Evolutionary conservation across 2,797 vertebrate genomes (phyloP).

Genomic region (Enteromius mattozi): DNA sequence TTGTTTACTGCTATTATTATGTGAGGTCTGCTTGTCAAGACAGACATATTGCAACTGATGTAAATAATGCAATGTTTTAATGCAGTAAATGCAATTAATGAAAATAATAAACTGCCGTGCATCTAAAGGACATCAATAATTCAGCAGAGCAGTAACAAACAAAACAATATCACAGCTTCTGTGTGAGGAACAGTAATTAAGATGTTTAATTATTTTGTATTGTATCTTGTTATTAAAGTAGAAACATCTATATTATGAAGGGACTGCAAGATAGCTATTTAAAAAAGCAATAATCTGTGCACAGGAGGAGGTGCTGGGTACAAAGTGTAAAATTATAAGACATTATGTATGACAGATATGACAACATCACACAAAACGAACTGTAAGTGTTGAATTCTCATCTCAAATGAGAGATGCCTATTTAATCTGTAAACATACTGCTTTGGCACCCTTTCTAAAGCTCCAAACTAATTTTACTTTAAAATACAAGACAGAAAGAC

Average conservation of each 20-base stretch:
- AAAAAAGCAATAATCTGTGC: neutral
- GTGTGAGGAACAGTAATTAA: conserved; percentile 8
- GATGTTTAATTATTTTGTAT: conserved; percentile 6
- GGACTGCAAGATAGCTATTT: neutral
- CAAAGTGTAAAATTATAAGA: conserved; percentile 6
- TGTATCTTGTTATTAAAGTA: neutral
- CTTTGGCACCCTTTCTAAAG: neutral
- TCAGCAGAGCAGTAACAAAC: conserved; percentile 11
- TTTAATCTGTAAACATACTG: neutral
- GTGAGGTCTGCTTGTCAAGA: neutral
- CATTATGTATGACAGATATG: neutral
- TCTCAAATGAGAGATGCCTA: neutral
- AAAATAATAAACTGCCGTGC: neutral
- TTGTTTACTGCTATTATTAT: neutral
- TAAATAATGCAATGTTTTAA: conserved; percentile 27
- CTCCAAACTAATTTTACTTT: neutral
- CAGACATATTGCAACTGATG: neutral
- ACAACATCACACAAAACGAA: neutral
- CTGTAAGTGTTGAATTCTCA: neutral
- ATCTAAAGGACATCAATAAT: conserved; percentile 8
- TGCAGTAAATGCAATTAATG: neutral
- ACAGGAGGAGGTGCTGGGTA: neutral
- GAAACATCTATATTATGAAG: neutral
- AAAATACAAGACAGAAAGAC: neutral
- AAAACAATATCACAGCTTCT: neutral